Percentiles rank a stretch among this genome's conserved stretches.
Evolutionary conservation across 1,140 invertebrate species (phyloP).

Genomic region (Pseudachorutes palmiensis): DNA sequence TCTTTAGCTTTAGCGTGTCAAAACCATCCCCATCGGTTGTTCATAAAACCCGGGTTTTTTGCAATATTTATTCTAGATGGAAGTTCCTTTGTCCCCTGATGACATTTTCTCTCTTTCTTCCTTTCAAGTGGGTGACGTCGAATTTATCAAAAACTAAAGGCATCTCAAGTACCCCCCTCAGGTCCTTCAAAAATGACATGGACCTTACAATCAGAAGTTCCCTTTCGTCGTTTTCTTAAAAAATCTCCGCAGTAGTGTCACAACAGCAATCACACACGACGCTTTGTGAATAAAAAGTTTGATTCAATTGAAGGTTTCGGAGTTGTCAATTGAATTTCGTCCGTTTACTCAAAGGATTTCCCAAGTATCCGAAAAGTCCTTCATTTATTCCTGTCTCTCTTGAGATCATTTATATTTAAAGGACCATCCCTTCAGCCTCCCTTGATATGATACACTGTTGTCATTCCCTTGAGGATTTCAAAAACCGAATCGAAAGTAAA

Average conservation of each 20-base stretch:
- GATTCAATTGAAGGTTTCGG: background rate
- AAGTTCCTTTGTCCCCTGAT: background rate
- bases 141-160: constrained; percentile 12
- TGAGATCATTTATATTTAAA: background rate
- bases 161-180: constrained; percentile 7
- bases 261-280: constrained; percentile 11
- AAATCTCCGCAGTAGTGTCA: background rate
- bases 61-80: constrained; percentile 4
- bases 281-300: background rate
- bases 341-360: background rate
- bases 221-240: background rate
- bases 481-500: background rate
- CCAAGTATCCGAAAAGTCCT: background rate
- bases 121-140: constrained; percentile 13
- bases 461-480: background rate
- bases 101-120: constrained; percentile 12
- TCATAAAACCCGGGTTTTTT: background rate
- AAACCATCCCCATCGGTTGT: background rate
- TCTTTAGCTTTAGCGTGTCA: too few species aligned
- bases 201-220: too few species aligned
- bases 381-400: constrained; percentile 10
- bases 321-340: too few species aligned
- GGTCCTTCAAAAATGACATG: too few species aligned
- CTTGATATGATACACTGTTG: background rate
- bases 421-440: background rate